Percentiles rank a stretch among this genome's conserved stretches.
These are phyloP conservation scores for Drosophila ustulata DNA, from an alignment of 2,888 invertebrate genomes.

Conservation along the genomic window DNA sequence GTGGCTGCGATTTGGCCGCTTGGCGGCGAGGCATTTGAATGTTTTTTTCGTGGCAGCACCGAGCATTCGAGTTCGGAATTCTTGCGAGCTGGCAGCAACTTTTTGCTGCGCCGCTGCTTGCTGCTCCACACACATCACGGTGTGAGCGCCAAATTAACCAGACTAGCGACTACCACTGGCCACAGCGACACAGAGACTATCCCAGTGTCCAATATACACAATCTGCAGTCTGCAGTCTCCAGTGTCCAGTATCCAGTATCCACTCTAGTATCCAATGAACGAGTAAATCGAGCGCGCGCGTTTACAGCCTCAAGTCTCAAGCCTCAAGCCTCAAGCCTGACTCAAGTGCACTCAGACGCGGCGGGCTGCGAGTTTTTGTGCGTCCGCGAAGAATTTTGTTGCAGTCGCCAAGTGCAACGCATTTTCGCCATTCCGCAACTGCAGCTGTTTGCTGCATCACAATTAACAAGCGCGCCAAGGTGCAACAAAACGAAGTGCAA, in stretches of 20 bases:
- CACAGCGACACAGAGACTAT: slow-evolving; percentile 28
- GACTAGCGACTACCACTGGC: slow-evolving; percentile 26
- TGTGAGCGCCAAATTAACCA: slow-evolving; percentile 51
- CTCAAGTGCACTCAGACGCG: slow-evolving; percentile 54
- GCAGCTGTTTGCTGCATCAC: slow-evolving; percentile 71
- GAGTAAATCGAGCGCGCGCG: slow-evolving; percentile 45
- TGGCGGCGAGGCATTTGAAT: slow-evolving; percentile 82
- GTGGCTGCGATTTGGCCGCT: slow-evolving; percentile 73
- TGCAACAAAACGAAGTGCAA: slow-evolving; percentile 44
- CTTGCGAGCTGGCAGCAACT: slow-evolving; percentile 85
- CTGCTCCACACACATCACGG: slow-evolving; percentile 39
- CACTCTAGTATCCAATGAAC: slow-evolving; percentile 25
- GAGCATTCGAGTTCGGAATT: slow-evolving; percentile 85
- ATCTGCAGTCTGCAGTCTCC: slow-evolving; percentile 24
- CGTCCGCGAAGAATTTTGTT: slow-evolving; percentile 71
- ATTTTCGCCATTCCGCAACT: slow-evolving; percentile 73
- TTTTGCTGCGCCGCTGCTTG: slow-evolving; percentile 69
- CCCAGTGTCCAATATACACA: slow-evolving; percentile 28
- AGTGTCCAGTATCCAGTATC: slow-evolving; percentile 28
- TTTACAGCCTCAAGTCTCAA: slow-evolving; percentile 42
- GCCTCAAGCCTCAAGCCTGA: slow-evolving; percentile 34
- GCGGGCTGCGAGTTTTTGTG: slow-evolving; percentile 39
- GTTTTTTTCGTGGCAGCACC: slow-evolving; percentile 83
- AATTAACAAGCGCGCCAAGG: slow-evolving; percentile 64
- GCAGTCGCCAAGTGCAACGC: slow-evolving; percentile 74